Conservation (phyloP, 1,140 invertebrate genomes). For the Platyscapa corneri region DNA sequence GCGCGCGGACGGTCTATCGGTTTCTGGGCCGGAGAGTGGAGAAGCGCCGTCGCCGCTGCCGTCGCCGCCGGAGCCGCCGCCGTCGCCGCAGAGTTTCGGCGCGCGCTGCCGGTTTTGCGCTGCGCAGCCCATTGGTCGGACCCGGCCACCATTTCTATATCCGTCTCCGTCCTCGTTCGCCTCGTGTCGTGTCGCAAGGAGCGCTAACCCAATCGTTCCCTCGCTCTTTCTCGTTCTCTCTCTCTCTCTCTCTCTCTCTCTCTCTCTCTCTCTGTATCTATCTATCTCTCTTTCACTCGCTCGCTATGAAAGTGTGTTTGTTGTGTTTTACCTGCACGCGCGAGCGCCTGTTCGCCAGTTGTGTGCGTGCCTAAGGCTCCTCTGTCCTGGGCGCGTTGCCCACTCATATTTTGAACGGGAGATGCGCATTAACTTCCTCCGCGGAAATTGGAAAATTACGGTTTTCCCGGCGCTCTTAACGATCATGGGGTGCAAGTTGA, state of each 20-base stretch:
- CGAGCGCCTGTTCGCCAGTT: neutral
- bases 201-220: neutral
- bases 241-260: neutral
- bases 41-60: conserved; percentile 49
- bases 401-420: neutral
- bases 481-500: too few species aligned
- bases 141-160: conserved; percentile 11
- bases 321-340: conserved; percentile 1
- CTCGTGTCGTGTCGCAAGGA: neutral
- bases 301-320: neutral
- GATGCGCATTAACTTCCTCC: too few species aligned
- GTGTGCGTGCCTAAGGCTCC: neutral
- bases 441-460: too few species aligned
- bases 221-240: neutral
- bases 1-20: conserved; percentile 19
- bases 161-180: neutral
- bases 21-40: conserved; percentile 12
- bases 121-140: conserved; percentile 20
- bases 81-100: conserved; percentile 53
- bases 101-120: conserved; percentile 49
- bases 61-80: conserved; percentile 23
- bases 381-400: neutral
- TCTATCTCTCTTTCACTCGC: too few species aligned
- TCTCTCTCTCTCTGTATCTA: too few species aligned
- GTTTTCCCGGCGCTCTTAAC: too few species aligned